Base-by-base conservation (phyloP, 2,113 vertebrate genomes). In the Antennarius striatus region DNA sequence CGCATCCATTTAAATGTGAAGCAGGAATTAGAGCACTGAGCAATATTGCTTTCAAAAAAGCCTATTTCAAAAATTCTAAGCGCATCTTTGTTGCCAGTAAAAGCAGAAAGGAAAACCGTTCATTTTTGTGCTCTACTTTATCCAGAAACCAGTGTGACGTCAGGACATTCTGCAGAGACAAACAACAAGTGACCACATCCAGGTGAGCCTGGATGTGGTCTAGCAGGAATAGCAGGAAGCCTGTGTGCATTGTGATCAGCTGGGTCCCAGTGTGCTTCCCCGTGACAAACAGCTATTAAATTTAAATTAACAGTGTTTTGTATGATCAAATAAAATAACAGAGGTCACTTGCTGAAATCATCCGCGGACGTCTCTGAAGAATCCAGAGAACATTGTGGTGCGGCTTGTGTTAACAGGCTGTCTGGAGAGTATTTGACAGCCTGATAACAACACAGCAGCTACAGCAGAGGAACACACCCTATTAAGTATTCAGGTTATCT, bases 271-370 rank as follows among this genome's bases (percentile, higher is more conserved):
- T 82, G 81, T 85, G 81, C 63, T 40, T 80, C 51, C 61, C 64
- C 71, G 77, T 88, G 75, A 84, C 75, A 84, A 88, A 80, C 70
- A 67, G 62, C 73, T 68, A 85, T 90, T 86, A 86, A 50, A 80
- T 84, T 75, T 49, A 69, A 83, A 91, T 90, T 85, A 86, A 86
- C 68, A 77, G 53, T 51, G 65, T 75, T 90, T 84, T 77, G 69
- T 80, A 79, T 66, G 77, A 82, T 86, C 77, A 81, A 85, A 77
- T 74, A 80, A 61, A 77, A 75, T 66, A 78, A 79, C 61, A 80
- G 79, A 83, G 87, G 83, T 85, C 80, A 77, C 46, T 11, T 68
- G 53, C 67, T 76, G 86, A 79, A 85, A 81, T 68, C 67, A 85
- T 86, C 68, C 85, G 67, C 63, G 5, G 58, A 63, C 29, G 51